Conservation (phyloP, 2,797 vertebrate genomes). For the Sebastiscus albofasciatus region DNA sequence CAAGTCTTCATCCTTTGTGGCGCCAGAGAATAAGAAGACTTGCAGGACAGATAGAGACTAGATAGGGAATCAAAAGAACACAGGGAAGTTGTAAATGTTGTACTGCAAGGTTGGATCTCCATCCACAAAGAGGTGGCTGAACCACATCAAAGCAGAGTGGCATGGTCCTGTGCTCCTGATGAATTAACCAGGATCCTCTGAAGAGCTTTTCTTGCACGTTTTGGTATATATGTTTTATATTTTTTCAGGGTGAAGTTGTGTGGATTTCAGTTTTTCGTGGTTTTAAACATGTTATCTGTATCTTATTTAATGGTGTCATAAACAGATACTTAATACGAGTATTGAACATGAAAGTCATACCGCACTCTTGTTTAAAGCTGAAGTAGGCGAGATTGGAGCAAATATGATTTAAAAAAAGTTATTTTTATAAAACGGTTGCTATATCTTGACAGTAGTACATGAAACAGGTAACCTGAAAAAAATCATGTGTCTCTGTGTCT, state of each 20-base stretch:
- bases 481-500: no score
- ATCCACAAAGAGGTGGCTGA: slow-evolving; percentile 68
- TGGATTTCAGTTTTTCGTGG: neutral
- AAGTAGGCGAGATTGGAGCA: no score
- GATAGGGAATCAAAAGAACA: slow-evolving; percentile 2
- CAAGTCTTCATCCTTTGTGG: neutral
- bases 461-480: no score
- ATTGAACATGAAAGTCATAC: slow-evolving; percentile 58
- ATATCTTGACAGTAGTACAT: no score
- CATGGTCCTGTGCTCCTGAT: slow-evolving; percentile 20
- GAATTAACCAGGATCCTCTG: slow-evolving; percentile 16
- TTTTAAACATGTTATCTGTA: neutral
- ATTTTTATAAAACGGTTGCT: no score
- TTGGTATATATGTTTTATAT: neutral
- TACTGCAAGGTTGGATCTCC: slow-evolving; percentile 17
- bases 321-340: slow-evolving; percentile 38
- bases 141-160: slow-evolving; percentile 45
- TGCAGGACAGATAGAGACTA: neutral
- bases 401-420: no score
- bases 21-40: neutral
- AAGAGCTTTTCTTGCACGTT: neutral
- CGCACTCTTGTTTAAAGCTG: slow-evolving; percentile 52
- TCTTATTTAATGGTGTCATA: slow-evolving; percentile 13
- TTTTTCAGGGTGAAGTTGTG: neutral
- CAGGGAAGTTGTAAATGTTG: slow-evolving; percentile 4